phyloP scores from a whole-genome alignment of 2,888 invertebrate genomes.

The Penaeus monodon region DNA sequence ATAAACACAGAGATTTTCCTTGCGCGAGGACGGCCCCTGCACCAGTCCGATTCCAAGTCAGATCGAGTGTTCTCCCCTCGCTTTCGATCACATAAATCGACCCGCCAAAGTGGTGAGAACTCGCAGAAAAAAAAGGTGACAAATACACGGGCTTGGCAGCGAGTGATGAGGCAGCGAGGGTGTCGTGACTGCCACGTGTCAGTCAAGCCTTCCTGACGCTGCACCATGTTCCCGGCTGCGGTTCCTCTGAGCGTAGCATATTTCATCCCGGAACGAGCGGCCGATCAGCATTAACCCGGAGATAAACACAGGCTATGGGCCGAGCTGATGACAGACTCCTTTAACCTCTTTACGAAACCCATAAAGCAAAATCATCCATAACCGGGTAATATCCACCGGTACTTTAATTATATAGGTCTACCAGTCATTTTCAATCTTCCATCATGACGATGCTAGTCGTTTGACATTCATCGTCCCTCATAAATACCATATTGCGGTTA shows the following conservation, averaged over 20 bases:
- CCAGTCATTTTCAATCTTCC: slow-evolving; percentile 34
- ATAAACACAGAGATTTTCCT: too few species aligned
- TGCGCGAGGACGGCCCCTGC: too few species aligned
- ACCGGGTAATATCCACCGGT: slow-evolving; percentile 15
- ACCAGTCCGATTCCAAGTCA: too few species aligned
- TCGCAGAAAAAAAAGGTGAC: too few species aligned
- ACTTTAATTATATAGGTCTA: slow-evolving; percentile 18
- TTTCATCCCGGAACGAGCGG: background rate
- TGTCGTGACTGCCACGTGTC: too few species aligned
- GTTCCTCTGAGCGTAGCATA: slow-evolving; percentile 13
- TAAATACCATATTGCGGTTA: slow-evolving; percentile 4
- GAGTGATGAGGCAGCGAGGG: too few species aligned
- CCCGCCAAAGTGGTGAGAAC: too few species aligned
- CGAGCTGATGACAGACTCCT: slow-evolving; percentile 18
- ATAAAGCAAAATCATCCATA: slow-evolving; percentile 23
- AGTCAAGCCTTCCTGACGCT: too few species aligned
- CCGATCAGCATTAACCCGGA: slow-evolving; percentile 3
- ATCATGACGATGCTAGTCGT: slow-evolving; percentile 23
- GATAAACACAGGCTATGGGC: slow-evolving; percentile 31
- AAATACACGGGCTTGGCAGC: too few species aligned
- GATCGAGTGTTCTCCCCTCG: too few species aligned
- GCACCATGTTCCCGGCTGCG: background rate
- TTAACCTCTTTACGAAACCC: slow-evolving; percentile 24
- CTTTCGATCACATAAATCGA: too few species aligned
- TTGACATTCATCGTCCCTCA: slow-evolving; percentile 22